Conservation (phyloP, 2,888 invertebrate genomes). For the Drosophila birchii region DNA sequence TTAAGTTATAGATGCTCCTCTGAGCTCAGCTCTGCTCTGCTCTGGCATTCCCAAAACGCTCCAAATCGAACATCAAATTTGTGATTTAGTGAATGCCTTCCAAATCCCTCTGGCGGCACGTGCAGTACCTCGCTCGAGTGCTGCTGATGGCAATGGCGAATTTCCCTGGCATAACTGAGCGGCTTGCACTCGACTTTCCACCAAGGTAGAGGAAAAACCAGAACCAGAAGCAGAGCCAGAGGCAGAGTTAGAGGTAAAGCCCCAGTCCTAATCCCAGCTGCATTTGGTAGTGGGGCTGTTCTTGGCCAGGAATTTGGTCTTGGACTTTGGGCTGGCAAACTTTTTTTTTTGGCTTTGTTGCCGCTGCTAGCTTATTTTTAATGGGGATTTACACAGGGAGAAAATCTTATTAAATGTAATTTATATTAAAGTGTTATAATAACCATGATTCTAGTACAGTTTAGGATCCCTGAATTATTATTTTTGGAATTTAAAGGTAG, state of each 20-base stretch:
- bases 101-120: conserved; percentile 53
- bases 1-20: conserved; percentile 37
- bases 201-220: conserved; percentile 9
- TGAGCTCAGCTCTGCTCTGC: not conserved
- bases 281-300: conserved; percentile 28
- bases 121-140: conserved; percentile 50
- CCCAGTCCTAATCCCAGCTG: conserved; percentile 11
- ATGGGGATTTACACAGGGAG: conserved; percentile 18
- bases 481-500: too few species aligned
- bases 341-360: conserved; percentile 38
- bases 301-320: conserved; percentile 39
- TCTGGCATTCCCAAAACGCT: conserved; percentile 50
- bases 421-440: not conserved
- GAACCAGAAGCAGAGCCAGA: conserved; percentile 9
- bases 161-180: conserved; percentile 37
- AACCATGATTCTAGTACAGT: not conserved
- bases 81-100: conserved; percentile 69
- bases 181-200: conserved; percentile 42
- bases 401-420: not conserved
- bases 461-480: not conserved
- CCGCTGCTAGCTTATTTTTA: conserved; percentile 14
- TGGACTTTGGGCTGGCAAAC: conserved; percentile 39
- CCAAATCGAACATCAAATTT: conserved; percentile 57
- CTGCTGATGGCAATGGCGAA: conserved; percentile 18
- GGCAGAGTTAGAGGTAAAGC: not conserved